Base-by-base conservation (phyloP, 2,113 vertebrate species). In the Callopanchax toddi region DNA sequence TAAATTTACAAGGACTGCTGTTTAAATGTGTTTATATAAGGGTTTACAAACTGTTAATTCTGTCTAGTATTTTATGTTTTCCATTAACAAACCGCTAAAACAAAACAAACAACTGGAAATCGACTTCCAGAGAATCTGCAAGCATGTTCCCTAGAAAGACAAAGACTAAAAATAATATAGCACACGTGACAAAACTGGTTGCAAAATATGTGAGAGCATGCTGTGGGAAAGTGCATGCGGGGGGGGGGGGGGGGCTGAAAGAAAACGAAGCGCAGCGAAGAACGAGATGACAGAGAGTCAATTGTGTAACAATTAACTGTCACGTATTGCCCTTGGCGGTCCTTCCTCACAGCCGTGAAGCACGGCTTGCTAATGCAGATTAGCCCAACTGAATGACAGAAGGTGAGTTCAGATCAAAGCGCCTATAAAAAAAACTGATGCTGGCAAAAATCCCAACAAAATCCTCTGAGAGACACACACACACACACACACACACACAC, bases 261-360 rank as follows among this genome's bases (percentile, higher is more conserved):
- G 20, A 15, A 32, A 60, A 5, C 0, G 11, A 67, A 23, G 40
- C 42, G 6, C 17, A 9, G 29, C 29, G 10, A 9, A 32, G 29
- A 8, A 32, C 29, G 3, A 32, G 43, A 13, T 55, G 25, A 54
- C 12, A 71, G 23, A 34, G 18, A 21, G 17, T 43, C 36, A 43
- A 48, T 68, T 74, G 60, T 59, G 51, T 59, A 79, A 83, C 61
- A 22, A n/a, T 53, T 44, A 77, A 59, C 43, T 36, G 64, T 59
- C 67, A 71, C 48, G 39, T 65, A 51, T 34, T 78, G 53, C 73
- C 49, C 68, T 71, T 78, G 39, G 59, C 48, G 50, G 61, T 64
- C 67, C 71, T 72, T 81, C 56, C 68, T 69, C 51, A 21, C 29
- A 12, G 60, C 62, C 67, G 26, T 57, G 59, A 86, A 61, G 39